Evolutionary conservation across 2,888 invertebrate genomes (phyloP).

Genomic region (Timandra comae): DNA sequence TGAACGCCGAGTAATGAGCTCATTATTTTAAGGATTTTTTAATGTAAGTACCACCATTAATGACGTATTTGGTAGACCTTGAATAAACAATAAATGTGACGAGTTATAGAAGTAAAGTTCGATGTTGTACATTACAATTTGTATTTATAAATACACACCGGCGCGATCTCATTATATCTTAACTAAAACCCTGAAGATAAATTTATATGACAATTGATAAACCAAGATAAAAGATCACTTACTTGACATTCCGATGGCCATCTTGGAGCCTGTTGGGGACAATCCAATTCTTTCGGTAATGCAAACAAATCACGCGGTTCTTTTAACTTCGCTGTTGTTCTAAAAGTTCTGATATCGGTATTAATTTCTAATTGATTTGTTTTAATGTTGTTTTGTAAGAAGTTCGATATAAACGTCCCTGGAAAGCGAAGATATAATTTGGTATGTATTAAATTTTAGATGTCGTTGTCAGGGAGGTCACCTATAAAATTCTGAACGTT

Average conservation of each 20-base stretch:
- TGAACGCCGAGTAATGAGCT: no score
- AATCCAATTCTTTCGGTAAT: constrained; percentile 81
- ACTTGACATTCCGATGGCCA: constrained; percentile 96
- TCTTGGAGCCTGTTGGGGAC: constrained; percentile 86
- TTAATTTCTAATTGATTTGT: constrained; percentile 82
- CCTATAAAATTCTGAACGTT: no score
- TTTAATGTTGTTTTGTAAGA: constrained; percentile 79
- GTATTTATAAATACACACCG: no score
- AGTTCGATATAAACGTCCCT: constrained; percentile 80
- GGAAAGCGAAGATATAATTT: constrained; percentile 30
- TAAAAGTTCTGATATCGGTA: constrained; percentile 79
- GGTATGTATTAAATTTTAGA: constrained; percentile 6
- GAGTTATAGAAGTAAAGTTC: no score
- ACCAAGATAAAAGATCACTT: no score
- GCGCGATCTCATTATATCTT: no score
- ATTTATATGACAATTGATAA: constrained; percentile 1
- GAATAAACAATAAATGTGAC: no score
- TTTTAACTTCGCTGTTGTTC: constrained; percentile 79
- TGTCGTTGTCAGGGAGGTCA: background rate
- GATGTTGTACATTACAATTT: no score
- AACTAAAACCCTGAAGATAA: no score
- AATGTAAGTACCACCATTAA: no score
- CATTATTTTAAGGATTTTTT: no score
- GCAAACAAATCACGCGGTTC: constrained; percentile 85
- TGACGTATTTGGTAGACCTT: no score